These are phyloP conservation scores for Amblyteles armatorius DNA, from an alignment of 2,888 invertebrate species.

Conservation along the genomic window DNA sequence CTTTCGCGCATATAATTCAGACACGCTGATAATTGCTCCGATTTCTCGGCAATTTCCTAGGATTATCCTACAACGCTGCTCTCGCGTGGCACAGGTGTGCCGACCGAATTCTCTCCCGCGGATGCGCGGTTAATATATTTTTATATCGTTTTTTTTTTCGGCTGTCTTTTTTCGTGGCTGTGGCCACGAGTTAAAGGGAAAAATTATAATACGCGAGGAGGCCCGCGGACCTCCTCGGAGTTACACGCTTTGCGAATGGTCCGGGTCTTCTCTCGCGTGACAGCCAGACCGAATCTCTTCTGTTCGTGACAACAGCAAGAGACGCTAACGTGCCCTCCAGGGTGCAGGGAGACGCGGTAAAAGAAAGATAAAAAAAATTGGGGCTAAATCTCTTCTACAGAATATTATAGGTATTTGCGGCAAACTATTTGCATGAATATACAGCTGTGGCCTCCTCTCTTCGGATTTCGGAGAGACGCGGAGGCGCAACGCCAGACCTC, in stretches of 20 bases:
- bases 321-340: slow-evolving; percentile 57
- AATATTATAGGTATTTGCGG: slow-evolving; percentile 77
- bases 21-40: neutral
- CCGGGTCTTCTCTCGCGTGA: slow-evolving; percentile 72
- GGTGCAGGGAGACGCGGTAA: slow-evolving; percentile 14
- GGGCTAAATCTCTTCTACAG: slow-evolving; percentile 59
- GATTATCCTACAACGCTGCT: slow-evolving; percentile 3
- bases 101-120: slow-evolving; percentile 25
- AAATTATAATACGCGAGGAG: slow-evolving; percentile 22
- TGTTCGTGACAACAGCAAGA: slow-evolving; percentile 62
- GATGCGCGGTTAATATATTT: slow-evolving; percentile 36
- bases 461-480: slow-evolving; percentile 36
- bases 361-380: slow-evolving; percentile 38
- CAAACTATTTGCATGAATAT: slow-evolving; percentile 76
- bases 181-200: slow-evolving; percentile 28
- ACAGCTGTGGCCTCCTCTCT: slow-evolving; percentile 41
- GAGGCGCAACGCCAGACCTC: slow-evolving; percentile 57
- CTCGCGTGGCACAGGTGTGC: slow-evolving; percentile 56
- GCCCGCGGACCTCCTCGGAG: slow-evolving; percentile 37
- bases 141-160: slow-evolving; percentile 6
- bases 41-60: slow-evolving; percentile 21
- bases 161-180: neutral
- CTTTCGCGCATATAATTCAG: slow-evolving; percentile 6
- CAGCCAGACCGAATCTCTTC: slow-evolving; percentile 63
- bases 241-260: slow-evolving; percentile 39